phyloP scores from a whole-genome alignment of 2,113 vertebrate species.

The Onychostoma macrolepis region DNA sequence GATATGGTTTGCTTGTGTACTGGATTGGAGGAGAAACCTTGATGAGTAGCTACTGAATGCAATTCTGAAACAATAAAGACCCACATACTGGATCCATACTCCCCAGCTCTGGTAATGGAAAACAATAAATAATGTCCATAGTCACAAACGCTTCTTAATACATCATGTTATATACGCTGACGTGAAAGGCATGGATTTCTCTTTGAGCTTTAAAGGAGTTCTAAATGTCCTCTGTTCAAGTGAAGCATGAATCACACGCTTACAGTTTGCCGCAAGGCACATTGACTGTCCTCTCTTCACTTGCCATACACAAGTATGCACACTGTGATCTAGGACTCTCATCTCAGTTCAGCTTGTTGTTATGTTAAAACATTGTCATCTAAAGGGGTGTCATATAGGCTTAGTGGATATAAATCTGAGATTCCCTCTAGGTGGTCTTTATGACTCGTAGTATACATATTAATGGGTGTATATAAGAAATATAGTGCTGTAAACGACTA shows the following conservation, averaged over 20 bases:
- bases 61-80: not conserved
- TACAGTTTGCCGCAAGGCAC: conserved; percentile 7
- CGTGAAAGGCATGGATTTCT: not conserved
- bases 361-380: not conserved
- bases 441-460: not conserved
- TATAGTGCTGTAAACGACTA: no score
- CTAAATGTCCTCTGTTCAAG: conserved; percentile 5
- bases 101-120: not conserved
- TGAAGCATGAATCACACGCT: conserved; percentile 15
- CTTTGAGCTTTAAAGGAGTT: not conserved
- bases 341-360: not conserved
- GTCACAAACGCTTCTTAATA: not conserved
- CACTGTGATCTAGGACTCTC: not conserved
- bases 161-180: not conserved
- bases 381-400: not conserved
- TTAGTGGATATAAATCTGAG: not conserved
- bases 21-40: not conserved
- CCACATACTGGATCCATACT: not conserved
- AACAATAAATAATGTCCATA: not conserved
- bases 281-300: conserved; percentile 17
- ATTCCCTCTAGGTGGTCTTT: not conserved
- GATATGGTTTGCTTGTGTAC: not conserved
- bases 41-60: not conserved
- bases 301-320: not conserved
- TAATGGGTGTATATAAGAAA: not conserved